phyloP scores from a whole-genome alignment of 2,888 invertebrate genomes.

The Kuschelorhynchus macadamiae region DNA sequence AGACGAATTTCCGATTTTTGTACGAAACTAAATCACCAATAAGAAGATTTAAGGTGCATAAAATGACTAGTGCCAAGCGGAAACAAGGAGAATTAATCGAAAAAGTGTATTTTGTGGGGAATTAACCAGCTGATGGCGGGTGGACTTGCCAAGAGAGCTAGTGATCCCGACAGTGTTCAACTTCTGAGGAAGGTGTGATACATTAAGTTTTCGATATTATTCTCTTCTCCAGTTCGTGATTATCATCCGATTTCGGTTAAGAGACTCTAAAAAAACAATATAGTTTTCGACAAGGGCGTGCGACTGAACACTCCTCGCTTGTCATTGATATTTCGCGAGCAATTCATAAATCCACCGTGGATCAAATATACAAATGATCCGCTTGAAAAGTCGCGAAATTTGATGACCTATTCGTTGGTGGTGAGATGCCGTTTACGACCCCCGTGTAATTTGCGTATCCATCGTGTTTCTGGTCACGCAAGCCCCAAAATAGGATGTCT shows the following conservation, averaged over 20 bases:
- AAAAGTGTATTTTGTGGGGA: conserved; percentile 71
- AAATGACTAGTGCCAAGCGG: conserved; percentile 71
- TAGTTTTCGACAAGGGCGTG: conserved; percentile 63
- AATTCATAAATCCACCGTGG: conserved; percentile 62
- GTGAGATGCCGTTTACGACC: conserved; percentile 64
- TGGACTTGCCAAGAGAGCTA: conserved; percentile 67
- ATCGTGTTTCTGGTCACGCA: conserved; percentile 31
- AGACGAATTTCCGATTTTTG: conserved; percentile 43
- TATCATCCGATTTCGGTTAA: conserved; percentile 45
- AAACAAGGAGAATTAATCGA: conserved; percentile 71
- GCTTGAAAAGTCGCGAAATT: conserved; percentile 62
- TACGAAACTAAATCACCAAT: conserved; percentile 37
- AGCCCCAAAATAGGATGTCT: conserved; percentile 75
- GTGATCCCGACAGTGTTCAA: conserved; percentile 60
- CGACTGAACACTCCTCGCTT: conserved; percentile 62
- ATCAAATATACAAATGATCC: conserved; percentile 61
- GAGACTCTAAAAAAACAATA: conserved; percentile 33
- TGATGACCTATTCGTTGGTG: conserved; percentile 62
- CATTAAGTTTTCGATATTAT: conserved; percentile 22
- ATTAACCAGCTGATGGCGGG: conserved; percentile 71
- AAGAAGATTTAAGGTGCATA: conserved; percentile 61
- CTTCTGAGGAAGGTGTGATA: conserved; percentile 53
- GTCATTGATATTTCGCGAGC: conserved; percentile 65
- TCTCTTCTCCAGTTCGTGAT: conserved; percentile 46
- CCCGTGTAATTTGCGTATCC: conserved; percentile 59